phyloP scores from a whole-genome alignment of 2,888 invertebrate genomes.

The Tridacna gigas region DNA sequence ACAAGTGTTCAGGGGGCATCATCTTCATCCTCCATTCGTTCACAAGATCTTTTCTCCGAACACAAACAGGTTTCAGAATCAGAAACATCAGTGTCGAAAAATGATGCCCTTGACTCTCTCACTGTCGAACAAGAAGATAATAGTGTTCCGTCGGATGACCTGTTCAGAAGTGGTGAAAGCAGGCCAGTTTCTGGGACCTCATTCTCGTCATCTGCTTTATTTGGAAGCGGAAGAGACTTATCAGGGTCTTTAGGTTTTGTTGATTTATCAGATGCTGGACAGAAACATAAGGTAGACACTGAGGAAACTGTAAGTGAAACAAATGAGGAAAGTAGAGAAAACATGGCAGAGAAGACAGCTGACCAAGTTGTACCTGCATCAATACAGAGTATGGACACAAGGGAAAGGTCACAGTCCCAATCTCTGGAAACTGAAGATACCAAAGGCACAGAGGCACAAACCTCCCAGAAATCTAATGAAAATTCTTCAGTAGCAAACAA shows the following conservation, averaged over 20 bases:
- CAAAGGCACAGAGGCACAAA: background rate
- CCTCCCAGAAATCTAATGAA: background rate
- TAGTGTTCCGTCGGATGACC: no score
- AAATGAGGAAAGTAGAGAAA: no score
- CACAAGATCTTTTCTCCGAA: no score
- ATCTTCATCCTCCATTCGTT: no score
- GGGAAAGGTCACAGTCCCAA: background rate
- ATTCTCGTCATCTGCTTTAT: background rate
- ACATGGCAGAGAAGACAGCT: no score
- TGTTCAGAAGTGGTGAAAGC: background rate
- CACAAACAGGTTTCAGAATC: no score
- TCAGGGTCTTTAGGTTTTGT: background rate
- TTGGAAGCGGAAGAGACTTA: slow-evolving; percentile 15
- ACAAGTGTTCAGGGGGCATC: no score
- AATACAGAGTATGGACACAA: background rate
- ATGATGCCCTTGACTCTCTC: no score
- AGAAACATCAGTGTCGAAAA: no score
- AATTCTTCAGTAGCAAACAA: background rate
- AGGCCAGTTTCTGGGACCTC: background rate
- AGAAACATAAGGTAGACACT: background rate
- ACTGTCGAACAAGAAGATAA: no score
- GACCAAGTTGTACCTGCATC: background rate
- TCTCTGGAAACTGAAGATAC: background rate
- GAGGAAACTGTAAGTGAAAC: background rate
- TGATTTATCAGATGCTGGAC: background rate